phyloP scores from a whole-genome alignment of 1,140 invertebrate genomes.

The Drosophila paulistorum region DNA sequence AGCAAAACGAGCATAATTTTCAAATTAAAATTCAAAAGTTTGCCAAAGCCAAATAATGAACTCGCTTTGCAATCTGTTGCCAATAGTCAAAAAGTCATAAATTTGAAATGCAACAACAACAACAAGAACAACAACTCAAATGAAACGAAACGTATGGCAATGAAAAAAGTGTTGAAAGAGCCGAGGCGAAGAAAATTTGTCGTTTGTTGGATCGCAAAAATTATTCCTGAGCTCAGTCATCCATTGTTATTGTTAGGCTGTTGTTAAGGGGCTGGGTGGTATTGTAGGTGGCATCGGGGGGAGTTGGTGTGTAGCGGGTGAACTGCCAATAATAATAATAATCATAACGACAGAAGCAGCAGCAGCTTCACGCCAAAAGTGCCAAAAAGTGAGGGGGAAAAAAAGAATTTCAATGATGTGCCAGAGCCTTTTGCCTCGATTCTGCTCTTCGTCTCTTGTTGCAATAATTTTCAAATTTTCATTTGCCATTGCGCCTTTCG shows the following conservation, averaged over 20 bases:
- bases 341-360: conserved; percentile 63
- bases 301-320: neutral
- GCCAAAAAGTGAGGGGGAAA: conserved; percentile 61
- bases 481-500: conserved; percentile 46
- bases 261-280: neutral
- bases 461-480: conserved; percentile 79
- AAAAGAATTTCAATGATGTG: conserved; percentile 69
- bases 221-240: conserved; percentile 65
- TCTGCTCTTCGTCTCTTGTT: conserved; percentile 50
- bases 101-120: conserved; percentile 73
- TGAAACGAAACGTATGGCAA: conserved; percentile 52
- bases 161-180: conserved; percentile 61
- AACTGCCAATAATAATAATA: conserved; percentile 74
- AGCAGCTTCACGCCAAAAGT: conserved; percentile 73
- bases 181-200: conserved; percentile 55
- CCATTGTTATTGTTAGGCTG: conserved; percentile 57
- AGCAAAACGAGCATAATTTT: conserved; percentile 70
- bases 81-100: conserved; percentile 81
- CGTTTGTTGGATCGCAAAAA: conserved; percentile 51
- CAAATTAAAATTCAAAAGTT: conserved; percentile 81
- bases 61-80: conserved; percentile 73
- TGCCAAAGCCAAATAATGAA: conserved; percentile 71
- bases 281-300: no score
- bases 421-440: neutral
- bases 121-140: conserved; percentile 23